A percentile compares a stretch with the other conserved stretches of the same genome.
These are phyloP conservation scores for Conus canariensis DNA, from an alignment of 2,888 invertebrate genomes.

Conservation along the genomic window DNA sequence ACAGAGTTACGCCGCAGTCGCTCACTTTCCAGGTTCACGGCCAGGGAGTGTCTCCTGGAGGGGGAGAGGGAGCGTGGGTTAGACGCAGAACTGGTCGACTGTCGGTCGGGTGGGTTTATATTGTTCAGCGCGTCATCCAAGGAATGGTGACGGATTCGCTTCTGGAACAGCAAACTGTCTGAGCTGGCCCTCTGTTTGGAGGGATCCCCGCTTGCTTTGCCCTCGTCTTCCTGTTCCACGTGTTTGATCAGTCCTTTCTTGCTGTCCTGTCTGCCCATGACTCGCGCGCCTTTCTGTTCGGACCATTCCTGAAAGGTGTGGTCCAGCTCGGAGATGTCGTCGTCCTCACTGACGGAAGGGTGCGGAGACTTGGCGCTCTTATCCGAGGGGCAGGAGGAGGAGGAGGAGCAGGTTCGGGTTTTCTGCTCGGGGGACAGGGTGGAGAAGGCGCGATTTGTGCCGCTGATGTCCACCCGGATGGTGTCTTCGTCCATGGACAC, in stretches of 20 bases:
- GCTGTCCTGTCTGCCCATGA: not conserved
- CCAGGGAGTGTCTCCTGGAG: conserved; percentile 7
- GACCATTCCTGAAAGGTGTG: conserved; percentile 13
- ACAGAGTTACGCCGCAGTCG: conserved; percentile 34
- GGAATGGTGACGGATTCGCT: not conserved
- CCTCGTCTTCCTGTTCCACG: not conserved
- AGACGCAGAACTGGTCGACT: not conserved
- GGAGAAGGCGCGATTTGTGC: not conserved
- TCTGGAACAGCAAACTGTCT: not conserved
- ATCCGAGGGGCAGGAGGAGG: not conserved
- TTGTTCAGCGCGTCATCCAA: not conserved
- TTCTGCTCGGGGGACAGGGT: not conserved
- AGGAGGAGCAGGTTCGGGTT: not conserved
- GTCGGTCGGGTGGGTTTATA: not conserved
- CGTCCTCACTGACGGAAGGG: conserved; percentile 8
- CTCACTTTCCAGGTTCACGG: conserved; percentile 20
- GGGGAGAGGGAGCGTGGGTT: not conserved
- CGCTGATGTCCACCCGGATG: conserved; percentile 22
- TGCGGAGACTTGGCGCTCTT: not conserved
- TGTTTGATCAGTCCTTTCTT: not conserved
- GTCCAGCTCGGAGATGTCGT: not conserved
- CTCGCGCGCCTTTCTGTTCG: not conserved
- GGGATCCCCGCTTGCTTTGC: not conserved
- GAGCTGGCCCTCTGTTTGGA: not conserved
- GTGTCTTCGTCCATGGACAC: conserved; percentile 25